Base-by-base conservation (phyloP, 2,888 invertebrate species). In the Rotaria socialis region DNA sequence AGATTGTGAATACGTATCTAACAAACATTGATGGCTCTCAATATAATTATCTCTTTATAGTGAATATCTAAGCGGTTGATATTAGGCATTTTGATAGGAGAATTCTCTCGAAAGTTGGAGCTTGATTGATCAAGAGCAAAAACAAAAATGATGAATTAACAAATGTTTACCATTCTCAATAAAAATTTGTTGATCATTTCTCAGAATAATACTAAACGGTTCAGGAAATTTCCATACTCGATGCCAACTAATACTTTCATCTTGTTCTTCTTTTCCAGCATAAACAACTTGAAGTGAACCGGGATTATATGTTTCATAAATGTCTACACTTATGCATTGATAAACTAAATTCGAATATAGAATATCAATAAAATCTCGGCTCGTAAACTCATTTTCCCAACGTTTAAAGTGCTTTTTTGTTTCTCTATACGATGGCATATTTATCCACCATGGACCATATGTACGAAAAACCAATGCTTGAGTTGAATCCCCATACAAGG, bases 391-490 rank as follows among this genome's bases (percentile, higher is more conserved):
- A 3, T 43, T 22, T 6, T 80, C 47, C 2, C 0, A 24, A 80
- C 80, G 80, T 80, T 43, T 24, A 47, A 80, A 80, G 24, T 80
- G 8, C 4, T 24, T 43, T 80, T 10, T 47, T 47, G 5, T n/a
- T 14, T 11, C 2, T 80, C n/a, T 19, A 47, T 80, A n/a, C n/a
- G 80, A 80, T n/a, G 80, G 47, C 24, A 47, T 43, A n/a, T 80
- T 80, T 80, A 80, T n/a, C 80, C 80, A 80, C 80, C 80, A 80
- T 80, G 80, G 80, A 24, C 80, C 80, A 80, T 80, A 80, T 24
- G 80, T 80, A 14, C 80, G 80, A 80, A 80, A 80, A 47, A 80
- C 80, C 4, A 80, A 47, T 47, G 80, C 80, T 19, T 47, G 11
- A 1, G 43, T 24, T n/a, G 80, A 80, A 80, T 80, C 80, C 24